These are phyloP conservation scores for Lepidothrix coronata DNA, from an alignment of 2,113 vertebrate genomes.

Conservation along the genomic window DNA sequence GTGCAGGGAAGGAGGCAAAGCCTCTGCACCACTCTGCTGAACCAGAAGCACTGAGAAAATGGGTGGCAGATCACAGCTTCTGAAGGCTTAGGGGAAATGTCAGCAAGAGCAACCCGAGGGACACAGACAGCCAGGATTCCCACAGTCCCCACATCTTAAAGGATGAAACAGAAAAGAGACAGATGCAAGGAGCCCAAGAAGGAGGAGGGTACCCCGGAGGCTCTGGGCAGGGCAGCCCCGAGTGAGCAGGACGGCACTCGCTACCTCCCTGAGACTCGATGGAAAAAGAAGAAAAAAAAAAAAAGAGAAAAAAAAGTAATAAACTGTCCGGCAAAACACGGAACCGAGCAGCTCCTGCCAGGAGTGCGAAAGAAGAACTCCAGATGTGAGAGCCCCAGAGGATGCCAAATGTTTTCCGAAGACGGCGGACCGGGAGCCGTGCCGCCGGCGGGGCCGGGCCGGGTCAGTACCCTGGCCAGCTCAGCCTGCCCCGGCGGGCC, in stretches of 20 bases:
- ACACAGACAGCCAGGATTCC: background rate
- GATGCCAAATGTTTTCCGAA: background rate
- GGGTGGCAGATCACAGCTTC: background rate
- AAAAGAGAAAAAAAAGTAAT: background rate
- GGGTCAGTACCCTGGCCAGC: slow-evolving; percentile 58
- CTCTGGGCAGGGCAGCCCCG: background rate
- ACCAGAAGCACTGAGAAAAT: background rate
- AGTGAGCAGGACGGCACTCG: background rate
- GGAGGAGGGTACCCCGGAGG: fast-evolving
- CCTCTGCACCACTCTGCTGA: background rate
- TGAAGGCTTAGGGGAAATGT: background rate
- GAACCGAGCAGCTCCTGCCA: slow-evolving; percentile 7
- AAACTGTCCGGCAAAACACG: background rate
- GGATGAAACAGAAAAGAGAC: background rate
- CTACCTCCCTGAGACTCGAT: background rate
- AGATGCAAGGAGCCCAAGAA: background rate
- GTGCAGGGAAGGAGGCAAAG: background rate
- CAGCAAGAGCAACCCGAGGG: background rate
- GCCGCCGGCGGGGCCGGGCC: background rate
- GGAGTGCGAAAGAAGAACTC: slow-evolving; percentile 34
- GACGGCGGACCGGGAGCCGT: background rate
- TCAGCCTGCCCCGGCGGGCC: background rate
- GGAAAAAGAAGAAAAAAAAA: fast-evolving
- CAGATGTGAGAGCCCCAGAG: slow-evolving; percentile 33
- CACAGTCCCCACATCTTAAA: background rate